Evolutionary conservation across 2,888 invertebrate genomes (phyloP).

Genomic region (Bugula neritina): DNA sequence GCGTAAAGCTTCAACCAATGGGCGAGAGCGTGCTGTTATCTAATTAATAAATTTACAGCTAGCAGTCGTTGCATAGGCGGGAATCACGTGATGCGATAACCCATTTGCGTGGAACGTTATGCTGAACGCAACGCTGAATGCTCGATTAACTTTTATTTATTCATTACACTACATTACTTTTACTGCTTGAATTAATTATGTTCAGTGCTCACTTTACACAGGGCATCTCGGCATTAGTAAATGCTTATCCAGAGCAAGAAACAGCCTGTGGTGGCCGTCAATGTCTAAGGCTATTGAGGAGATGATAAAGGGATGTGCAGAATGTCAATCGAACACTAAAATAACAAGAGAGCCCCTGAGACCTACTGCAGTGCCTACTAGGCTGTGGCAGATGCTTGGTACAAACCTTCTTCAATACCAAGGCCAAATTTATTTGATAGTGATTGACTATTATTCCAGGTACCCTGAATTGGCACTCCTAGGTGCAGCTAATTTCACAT

Average conservation of each 20-base stretch:
- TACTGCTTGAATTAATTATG: too few relatives aligned
- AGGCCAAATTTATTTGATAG: slow-evolving; percentile 20
- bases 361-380: not conserved
- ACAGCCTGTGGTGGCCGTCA: not conserved
- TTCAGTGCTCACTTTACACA: too few relatives aligned
- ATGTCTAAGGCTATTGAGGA: not conserved
- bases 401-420: slow-evolving; percentile 24
- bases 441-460: slow-evolving; percentile 28
- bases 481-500: not conserved
- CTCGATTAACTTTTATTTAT: too few relatives aligned
- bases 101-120: too few relatives aligned
- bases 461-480: slow-evolving; percentile 27
- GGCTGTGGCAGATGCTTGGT: slow-evolving; percentile 27
- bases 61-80: too few relatives aligned
- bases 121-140: too few relatives aligned
- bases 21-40: too few relatives aligned
- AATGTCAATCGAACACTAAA: not conserved
- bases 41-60: too few relatives aligned
- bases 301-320: slow-evolving; percentile 3
- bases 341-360: slow-evolving; percentile 27
- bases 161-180: too few relatives aligned
- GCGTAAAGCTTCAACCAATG: too few relatives aligned
- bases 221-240: slow-evolving; percentile 12
- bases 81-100: too few relatives aligned
- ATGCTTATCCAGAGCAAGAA: not conserved